phyloP scores from a whole-genome alignment of 2,113 vertebrate species.

The Gymnorhina tibicen region DNA sequence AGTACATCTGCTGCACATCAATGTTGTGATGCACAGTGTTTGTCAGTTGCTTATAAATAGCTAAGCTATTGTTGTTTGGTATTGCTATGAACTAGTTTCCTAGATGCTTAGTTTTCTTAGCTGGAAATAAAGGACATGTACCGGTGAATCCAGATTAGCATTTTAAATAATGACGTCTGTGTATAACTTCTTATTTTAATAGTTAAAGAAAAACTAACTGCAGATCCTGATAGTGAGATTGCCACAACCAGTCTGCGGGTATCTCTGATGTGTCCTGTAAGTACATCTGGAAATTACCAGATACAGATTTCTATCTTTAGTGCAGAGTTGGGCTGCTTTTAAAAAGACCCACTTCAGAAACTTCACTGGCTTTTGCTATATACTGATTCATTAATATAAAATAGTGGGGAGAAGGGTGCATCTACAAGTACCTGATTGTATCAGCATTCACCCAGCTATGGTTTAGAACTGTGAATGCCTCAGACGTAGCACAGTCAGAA shows the following conservation, averaged over 20 bases:
- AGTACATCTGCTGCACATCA: not conserved
- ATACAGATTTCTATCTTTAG: not conserved
- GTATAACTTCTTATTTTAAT: constrained; percentile 47
- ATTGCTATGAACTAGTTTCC: not conserved
- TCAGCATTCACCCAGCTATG: not conserved
- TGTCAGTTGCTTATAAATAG: not conserved
- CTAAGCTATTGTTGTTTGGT: not conserved
- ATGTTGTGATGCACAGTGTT: not conserved
- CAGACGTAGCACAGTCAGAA: not conserved
- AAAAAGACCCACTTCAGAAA: not conserved
- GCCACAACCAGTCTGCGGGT: constrained; percentile 94
- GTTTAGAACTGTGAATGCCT: not conserved
- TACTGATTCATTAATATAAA: not conserved
- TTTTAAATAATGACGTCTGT: not conserved
- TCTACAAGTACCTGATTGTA: not conserved
- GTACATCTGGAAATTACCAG: constrained; percentile 13
- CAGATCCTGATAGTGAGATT: constrained; percentile 95
- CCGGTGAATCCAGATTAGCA: not conserved
- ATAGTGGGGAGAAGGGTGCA: not conserved
- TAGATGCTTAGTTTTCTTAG: not conserved
- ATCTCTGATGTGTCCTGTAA: constrained; percentile 96
- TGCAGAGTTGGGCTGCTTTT: not conserved
- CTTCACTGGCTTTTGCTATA: not conserved
- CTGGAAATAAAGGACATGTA: not conserved
- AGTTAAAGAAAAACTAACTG: constrained; percentile 97